Base-by-base conservation (phyloP, 2,888 invertebrate genomes). In the Peribatodes rhomboidaria region DNA sequence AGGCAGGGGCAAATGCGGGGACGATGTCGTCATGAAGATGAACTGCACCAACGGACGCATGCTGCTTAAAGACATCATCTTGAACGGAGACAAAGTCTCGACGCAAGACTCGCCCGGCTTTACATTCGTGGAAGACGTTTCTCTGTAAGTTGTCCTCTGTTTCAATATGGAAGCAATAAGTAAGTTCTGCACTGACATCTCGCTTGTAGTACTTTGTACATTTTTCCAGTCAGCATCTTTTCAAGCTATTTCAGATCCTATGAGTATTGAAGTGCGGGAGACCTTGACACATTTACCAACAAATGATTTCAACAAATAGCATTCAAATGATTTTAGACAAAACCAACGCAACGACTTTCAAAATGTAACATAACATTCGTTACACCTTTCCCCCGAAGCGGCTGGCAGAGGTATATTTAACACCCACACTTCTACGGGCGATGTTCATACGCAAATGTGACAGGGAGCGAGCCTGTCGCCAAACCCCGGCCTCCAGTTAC, bases 121-220 rank as follows among this genome's bases (percentile, higher is more conserved):
- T 59, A 74, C 87, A 1, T 88, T 90, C 58, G 88, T 83, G 7
- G 87, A 90, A 67, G 88, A 93, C 68, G 86, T 90, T 9, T 72
- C 68, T 2, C 75, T 82, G 92, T 92, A 55, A 69, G 73, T 69
- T n/a, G 16, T n/a, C n/a, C 10, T 49, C 3, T 37, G 11, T 33
- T 22, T 3, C 11, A n/a, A 18, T 16, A 0, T 11, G n/a, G 39
- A 41, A n/a, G 14, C 35, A 22, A 35, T 18, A 7, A 37, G 33
- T 18, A n/a, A n/a, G n/a, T n/a, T n/a, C n/a, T 14, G 35, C 1
- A 4, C 9, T 41, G 9, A 10, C 11, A 6, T 22, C 13, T n/a
- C 22, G 18, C 20, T 13, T 46, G 13, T 9, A 18, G 22, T 42
- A 7, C n/a, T 16, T 6, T 8, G n/a, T 1, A 13, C 6, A 16